These are phyloP conservation scores for Lepus townsendii DNA, from an alignment of 2,797 vertebrate genomes.

Conservation along the genomic window DNA sequence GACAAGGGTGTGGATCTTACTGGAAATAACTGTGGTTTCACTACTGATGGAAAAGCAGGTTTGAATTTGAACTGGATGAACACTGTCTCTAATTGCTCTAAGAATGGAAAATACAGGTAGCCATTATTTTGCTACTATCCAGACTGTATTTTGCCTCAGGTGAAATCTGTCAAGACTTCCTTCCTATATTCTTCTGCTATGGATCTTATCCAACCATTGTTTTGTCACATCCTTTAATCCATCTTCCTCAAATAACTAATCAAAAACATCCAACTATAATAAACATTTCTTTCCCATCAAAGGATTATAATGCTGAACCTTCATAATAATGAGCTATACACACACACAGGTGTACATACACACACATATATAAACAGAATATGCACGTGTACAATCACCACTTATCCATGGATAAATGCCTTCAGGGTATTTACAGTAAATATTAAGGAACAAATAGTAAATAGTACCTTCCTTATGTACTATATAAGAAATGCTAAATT, in stretches of 20 bases:
- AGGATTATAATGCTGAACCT: background rate
- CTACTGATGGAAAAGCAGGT: background rate
- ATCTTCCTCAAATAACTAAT: constrained; percentile 22
- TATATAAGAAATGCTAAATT: constrained; percentile 12
- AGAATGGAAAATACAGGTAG: background rate
- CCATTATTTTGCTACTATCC: background rate
- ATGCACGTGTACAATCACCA: background rate
- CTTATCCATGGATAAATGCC: background rate
- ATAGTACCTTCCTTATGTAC: background rate
- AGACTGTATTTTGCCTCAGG: background rate
- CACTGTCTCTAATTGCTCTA: background rate
- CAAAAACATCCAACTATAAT: background rate
- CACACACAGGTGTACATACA: background rate
- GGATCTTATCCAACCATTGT: background rate
- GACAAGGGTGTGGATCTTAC: background rate
- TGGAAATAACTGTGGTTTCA: background rate
- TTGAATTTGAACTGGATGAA: background rate
- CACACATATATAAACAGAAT: background rate
- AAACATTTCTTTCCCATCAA: background rate
- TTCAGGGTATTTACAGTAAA: background rate
- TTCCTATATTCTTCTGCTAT: background rate
- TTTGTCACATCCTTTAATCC: constrained; percentile 18
- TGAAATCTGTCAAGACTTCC: background rate
- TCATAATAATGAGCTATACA: background rate
- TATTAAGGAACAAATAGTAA: background rate